Conservation (phyloP, 2,113 vertebrate species). For the Spermophilus dauricus region DNA sequence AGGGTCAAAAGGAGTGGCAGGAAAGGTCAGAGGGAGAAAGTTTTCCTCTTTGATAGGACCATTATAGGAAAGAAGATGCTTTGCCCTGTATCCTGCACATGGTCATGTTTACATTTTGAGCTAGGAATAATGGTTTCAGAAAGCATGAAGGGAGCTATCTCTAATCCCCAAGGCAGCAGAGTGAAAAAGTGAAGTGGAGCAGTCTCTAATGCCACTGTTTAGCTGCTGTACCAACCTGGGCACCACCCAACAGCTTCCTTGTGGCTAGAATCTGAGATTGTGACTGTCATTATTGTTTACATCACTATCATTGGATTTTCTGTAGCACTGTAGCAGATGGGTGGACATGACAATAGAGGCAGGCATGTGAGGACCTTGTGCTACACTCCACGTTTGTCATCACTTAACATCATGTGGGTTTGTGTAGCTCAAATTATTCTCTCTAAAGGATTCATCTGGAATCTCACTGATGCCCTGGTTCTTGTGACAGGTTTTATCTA, state of each 20-base stretch:
- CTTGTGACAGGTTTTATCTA: not conserved
- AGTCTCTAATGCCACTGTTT: too few relatives aligned
- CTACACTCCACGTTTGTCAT: not conserved
- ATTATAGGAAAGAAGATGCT: not conserved
- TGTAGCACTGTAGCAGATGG: not conserved
- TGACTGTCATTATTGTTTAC: not conserved
- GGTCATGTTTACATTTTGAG: not conserved
- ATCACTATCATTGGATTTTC: not conserved
- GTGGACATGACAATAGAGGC: too few relatives aligned
- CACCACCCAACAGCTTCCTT: not conserved
- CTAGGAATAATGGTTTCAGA: not conserved
- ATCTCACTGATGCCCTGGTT: not conserved
- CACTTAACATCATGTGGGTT: not conserved
- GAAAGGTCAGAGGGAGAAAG: not conserved
- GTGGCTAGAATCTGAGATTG: not conserved
- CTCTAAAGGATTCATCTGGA: not conserved
- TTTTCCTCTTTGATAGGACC: not conserved
- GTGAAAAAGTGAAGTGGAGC: too few relatives aligned
- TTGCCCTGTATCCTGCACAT: not conserved
- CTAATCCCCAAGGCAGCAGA: rapidly evolving
- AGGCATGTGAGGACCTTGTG: not conserved
- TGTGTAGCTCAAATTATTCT: too few relatives aligned
- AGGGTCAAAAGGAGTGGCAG: not conserved
- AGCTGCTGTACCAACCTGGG: not conserved
- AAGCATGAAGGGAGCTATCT: not conserved